Evolutionary conservation across 2,797 vertebrate genomes (phyloP), one percentile per base, ranked within the genome.

Genomic region (Prunella strophiata): DNA sequence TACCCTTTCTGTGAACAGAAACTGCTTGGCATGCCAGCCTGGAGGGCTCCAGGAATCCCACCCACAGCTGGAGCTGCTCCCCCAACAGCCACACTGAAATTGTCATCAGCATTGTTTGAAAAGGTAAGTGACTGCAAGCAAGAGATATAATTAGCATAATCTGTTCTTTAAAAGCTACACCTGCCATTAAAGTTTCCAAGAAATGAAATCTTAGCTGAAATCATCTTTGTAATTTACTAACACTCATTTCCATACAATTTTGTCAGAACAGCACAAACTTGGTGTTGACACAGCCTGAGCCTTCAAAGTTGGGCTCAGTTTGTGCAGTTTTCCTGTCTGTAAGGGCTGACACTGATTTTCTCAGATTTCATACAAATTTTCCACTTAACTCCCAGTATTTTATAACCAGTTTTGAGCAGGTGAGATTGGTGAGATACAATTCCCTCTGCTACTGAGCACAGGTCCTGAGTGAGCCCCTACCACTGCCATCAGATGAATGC

Each of bases 131-230:
- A 52, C 30, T 58, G 87, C 79, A 85, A 94, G 63, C 38, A 29
- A 74, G 63, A 65, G 30, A 73, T 48, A 50, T 52, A 93, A 94
- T 78, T 82, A 81, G 16, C 79, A 91, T 82, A 89, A 63, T 43
- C 80, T 92, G 75, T 71, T 94, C 91, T 94, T 74, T 91, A 72
- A 73, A 91, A 85, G 63, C 61, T 93, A 77, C 30, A 21, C 89
- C 70, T 67, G 52, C 34, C 81, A 89, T 91, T 78, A 74, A 61
- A 66, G 54, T 66, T 89, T 89, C 81, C 43, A 51, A 94, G 85
- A 89, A 96, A 87, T 32, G 85, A 89, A 83, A 81, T 59, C 66
- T 40, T 65, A 89, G 73, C 87, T 50, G 54, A 94, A 94, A 90
- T 91, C 40, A 74, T 40, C 38, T 73, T 73, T 77, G 54, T 68